Conservation (phyloP, 2,113 vertebrate genomes). For the Psephotus haematonotus region DNA sequence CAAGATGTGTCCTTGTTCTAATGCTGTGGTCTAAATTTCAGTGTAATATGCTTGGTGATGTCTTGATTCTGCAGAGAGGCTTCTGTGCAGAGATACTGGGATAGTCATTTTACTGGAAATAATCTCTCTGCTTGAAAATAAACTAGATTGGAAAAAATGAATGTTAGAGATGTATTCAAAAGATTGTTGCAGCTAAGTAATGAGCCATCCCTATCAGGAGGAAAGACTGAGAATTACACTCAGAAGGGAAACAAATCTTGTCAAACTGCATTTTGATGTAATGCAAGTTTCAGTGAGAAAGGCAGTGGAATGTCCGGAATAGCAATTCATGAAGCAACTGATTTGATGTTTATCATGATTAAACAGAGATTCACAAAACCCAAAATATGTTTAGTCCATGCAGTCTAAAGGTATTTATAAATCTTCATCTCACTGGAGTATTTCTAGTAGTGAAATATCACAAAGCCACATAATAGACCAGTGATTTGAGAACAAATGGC, state of each 20-base stretch:
- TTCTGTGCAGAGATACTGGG: background rate
- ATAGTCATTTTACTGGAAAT: background rate
- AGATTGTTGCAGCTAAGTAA: background rate
- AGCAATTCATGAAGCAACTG: background rate
- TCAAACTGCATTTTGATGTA: background rate
- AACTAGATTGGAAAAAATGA: background rate
- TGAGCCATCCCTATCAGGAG: background rate
- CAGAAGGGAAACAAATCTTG: background rate
- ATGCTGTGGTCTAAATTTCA: background rate
- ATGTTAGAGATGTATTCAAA: background rate
- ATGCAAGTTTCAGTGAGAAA: background rate
- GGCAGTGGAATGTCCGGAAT: background rate
- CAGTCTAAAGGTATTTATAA: background rate
- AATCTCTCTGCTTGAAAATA: background rate
- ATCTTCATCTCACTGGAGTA: background rate
- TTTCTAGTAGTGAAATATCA: background rate
- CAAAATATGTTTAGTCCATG: background rate
- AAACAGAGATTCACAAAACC: background rate
- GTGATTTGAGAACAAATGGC: background rate
- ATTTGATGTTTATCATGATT: background rate
- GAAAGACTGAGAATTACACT: background rate
- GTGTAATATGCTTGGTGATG: background rate
- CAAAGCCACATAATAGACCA: background rate
- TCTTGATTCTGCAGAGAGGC: background rate
- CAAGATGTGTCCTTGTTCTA: constrained; percentile 12